Base-by-base conservation (phyloP, 2,113 vertebrate species). In the Tetraodon nigroviridis region DNA sequence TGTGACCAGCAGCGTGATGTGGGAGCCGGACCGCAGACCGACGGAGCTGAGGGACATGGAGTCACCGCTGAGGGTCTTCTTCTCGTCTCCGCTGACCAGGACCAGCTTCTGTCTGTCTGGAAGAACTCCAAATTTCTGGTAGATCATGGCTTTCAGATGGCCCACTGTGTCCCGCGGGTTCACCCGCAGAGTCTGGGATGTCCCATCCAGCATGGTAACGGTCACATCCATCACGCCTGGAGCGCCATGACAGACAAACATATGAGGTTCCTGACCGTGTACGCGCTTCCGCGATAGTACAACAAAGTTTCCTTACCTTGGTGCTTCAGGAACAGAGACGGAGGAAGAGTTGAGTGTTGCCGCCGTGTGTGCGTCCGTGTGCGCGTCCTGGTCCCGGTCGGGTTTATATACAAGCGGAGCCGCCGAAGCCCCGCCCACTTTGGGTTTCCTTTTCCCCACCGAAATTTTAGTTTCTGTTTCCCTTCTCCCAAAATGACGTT, bases 1-100 rank as follows among this genome's bases (percentile, higher is more conserved):
- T 5, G 17, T 59, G 40, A 89, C 20, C 78, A 91, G 64, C 63
- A 89, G 70, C 1, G 63, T 67, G n/a, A 91, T 61, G 0, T 0
- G 57, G 61, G 70, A 84, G 3, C 83, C 87, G 0, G 64, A 7
- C 3, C 18, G 19, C 22, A 91, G 11, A 0, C 78, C 66, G 63
- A 79, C 88, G 50, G 2, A 41, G 6, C 57, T 15, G 20, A 90
- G 1, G 0, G 42, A 0, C 27, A 0, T 46, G 0, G 42, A 4
- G 55, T 86, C 71, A 19, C 86, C 41, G 11, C 6, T 67, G 20
- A 88, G 80, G 0, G 32, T 0, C 0, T 40, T 64, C 42, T 0
- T 76, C 1, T 52, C 46, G 0, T 37, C 32, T 12, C 85, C 84
- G 49, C 85, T 87, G 0, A 14, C 58, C 0, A 58, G 58, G 0